Conservation (phyloP, 2,113 vertebrate species). For the Oryzias curvinotus region DNA sequence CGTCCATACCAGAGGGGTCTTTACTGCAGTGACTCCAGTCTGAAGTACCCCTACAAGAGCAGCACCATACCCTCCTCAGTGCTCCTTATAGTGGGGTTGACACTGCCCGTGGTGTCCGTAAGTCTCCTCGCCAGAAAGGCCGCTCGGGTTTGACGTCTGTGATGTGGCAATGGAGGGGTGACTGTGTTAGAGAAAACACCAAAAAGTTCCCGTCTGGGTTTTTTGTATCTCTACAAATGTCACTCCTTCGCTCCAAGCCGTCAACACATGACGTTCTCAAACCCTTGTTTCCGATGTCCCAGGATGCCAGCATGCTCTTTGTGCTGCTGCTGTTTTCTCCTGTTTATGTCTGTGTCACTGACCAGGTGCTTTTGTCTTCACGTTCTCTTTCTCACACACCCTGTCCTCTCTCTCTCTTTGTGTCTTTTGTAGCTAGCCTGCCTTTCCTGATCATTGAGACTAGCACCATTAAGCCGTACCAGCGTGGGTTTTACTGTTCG, state of each 20-base stretch:
- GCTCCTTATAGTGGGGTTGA: slow-evolving; percentile 80
- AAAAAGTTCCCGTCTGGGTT: background rate
- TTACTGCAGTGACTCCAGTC: slow-evolving; percentile 74
- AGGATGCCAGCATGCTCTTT: slow-evolving; percentile 66
- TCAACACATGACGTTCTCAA: slow-evolving; percentile 25
- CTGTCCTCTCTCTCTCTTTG: slow-evolving; percentile 61
- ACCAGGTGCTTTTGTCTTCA: slow-evolving; percentile 63
- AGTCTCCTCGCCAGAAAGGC: slow-evolving; percentile 67
- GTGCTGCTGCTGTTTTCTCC: slow-evolving; percentile 47
- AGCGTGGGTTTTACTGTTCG: slow-evolving; percentile 82
- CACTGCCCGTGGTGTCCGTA: slow-evolving; percentile 83
- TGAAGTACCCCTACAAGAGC: slow-evolving; percentile 74
- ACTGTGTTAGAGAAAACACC: background rate
- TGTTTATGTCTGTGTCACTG: slow-evolving; percentile 73
- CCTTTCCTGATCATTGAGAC: slow-evolving; percentile 99
- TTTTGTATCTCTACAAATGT: slow-evolving; percentile 10
- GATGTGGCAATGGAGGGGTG: slow-evolving; percentile 28
- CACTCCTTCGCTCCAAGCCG: slow-evolving; percentile 33
- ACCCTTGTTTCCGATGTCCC: slow-evolving; percentile 48
- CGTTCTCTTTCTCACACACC: slow-evolving; percentile 49
- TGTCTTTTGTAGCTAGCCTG: slow-evolving; percentile 86
- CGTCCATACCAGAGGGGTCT: slow-evolving; percentile 77
- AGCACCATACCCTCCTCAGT: slow-evolving; percentile 82
- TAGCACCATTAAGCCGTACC: slow-evolving; percentile 94
- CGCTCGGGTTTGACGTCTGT: slow-evolving; percentile 46